Conservation (phyloP, 2,113 vertebrate genomes). For the Carassius auratus region DNA sequence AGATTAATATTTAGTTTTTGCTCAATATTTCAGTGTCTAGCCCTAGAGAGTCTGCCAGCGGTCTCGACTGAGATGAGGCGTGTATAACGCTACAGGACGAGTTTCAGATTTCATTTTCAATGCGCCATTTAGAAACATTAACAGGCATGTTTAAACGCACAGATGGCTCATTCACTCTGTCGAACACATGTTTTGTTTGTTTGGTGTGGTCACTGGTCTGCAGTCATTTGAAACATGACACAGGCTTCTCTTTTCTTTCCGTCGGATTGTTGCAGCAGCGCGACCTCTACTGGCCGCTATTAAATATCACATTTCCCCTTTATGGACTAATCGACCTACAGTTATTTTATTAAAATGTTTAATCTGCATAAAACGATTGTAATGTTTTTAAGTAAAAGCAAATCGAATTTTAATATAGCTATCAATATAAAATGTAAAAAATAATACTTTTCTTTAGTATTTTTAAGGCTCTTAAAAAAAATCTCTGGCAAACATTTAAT, state of each 20-base stretch:
- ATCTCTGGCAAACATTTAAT: no score
- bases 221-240: not conserved
- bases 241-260: not conserved
- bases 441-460: no score
- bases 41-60: no score
- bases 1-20: not conserved
- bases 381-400: not conserved
- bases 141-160: not conserved
- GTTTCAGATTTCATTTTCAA: not conserved
- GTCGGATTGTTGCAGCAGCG: not conserved
- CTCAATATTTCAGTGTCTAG: not conserved
- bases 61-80: not conserved
- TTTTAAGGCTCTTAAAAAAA: no score
- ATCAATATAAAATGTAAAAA: no score
- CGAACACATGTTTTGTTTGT: not conserved
- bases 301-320: not conserved
- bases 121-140: not conserved
- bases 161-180: no score
- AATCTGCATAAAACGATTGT: not conserved
- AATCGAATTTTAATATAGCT: not conserved
- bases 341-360: not conserved
- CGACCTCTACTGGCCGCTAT: constrained; percentile 5
- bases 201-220: not conserved
- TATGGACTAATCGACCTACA: not conserved
- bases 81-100: not conserved